phyloP scores from a whole-genome alignment of 2,888 invertebrate species.

The Taenaris catops region DNA sequence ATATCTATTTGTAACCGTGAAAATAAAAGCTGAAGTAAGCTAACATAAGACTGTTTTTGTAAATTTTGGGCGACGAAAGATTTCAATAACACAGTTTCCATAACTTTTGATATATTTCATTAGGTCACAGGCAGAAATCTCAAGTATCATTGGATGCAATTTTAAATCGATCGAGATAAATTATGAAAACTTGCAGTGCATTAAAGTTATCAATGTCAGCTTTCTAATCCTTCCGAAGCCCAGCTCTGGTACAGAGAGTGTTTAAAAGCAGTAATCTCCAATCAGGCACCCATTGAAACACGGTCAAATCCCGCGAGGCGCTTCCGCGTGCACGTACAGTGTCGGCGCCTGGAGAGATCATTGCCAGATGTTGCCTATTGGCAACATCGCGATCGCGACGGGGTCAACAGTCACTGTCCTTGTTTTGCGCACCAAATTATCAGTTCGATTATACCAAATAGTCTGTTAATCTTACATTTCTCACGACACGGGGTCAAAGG shows the following conservation, averaged over 20 bases:
- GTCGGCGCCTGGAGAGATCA: slow-evolving; percentile 62
- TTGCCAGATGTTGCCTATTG: slow-evolving; percentile 74
- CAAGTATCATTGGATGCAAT: slow-evolving; percentile 2
- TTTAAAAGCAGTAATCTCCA: slow-evolving; percentile 22
- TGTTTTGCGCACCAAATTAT: slow-evolving; percentile 71
- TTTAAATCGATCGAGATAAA: slow-evolving; percentile 3
- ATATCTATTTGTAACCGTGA: no score
- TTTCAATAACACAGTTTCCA: no score
- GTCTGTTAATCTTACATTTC: slow-evolving; percentile 34
- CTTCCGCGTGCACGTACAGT: slow-evolving; percentile 51
- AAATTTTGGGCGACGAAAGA: no score
- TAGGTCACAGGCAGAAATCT: slow-evolving; percentile 41
- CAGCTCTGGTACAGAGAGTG: slow-evolving; percentile 16
- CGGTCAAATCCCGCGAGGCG: slow-evolving; percentile 61
- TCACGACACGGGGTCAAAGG: slow-evolving; percentile 47
- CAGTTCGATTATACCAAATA: slow-evolving; percentile 40
- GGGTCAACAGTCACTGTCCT: slow-evolving; percentile 78
- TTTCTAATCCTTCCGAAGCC: slow-evolving; percentile 55
- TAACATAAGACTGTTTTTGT: no score
- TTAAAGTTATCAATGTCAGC: slow-evolving; percentile 14
- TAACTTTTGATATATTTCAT: no score
- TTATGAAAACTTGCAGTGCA: slow-evolving; percentile 2
- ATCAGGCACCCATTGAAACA: slow-evolving; percentile 53
- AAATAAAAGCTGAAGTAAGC: no score
- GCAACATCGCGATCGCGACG: slow-evolving; percentile 71